A percentile compares a stretch with the other conserved stretches of the same genome.
These are phyloP conservation scores for Spilogale gracilis DNA, from an alignment of 2,113 vertebrate species.

Conservation along the genomic window DNA sequence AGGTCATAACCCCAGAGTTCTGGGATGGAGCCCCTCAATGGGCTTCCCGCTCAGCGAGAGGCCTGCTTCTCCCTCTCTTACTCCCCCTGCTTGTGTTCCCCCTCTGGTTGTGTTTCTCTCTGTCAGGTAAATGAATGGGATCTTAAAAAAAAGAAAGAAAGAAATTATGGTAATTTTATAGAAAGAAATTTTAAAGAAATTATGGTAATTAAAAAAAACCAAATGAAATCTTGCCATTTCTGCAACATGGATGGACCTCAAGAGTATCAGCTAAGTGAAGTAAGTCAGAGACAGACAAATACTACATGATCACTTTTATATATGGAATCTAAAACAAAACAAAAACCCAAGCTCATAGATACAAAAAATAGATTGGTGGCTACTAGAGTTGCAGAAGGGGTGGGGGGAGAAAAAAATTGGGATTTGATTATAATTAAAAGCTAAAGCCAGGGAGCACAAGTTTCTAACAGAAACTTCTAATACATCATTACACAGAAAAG, in stretches of 20 bases:
- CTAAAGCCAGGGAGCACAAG: background rate
- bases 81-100: no score
- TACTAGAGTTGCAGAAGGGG: background rate
- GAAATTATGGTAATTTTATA: no score
- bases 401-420: background rate
- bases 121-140: no score
- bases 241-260: background rate
- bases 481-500: background rate
- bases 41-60: no score
- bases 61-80: no score
- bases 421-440: slow-evolving; percentile 31
- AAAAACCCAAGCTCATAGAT: background rate
- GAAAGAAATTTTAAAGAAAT: background rate
- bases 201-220: background rate
- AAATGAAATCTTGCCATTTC: background rate
- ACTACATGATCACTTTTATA: background rate
- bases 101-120: no score
- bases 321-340: background rate
- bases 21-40: no score
- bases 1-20: no score
- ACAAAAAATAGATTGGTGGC: background rate
- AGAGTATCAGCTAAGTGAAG: background rate
- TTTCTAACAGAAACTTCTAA: background rate
- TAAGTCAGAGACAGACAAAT: background rate
- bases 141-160: no score